Evolutionary conservation across 2,797 vertebrate genomes (phyloP).

Genomic region (Myotis pilosus): DNA sequence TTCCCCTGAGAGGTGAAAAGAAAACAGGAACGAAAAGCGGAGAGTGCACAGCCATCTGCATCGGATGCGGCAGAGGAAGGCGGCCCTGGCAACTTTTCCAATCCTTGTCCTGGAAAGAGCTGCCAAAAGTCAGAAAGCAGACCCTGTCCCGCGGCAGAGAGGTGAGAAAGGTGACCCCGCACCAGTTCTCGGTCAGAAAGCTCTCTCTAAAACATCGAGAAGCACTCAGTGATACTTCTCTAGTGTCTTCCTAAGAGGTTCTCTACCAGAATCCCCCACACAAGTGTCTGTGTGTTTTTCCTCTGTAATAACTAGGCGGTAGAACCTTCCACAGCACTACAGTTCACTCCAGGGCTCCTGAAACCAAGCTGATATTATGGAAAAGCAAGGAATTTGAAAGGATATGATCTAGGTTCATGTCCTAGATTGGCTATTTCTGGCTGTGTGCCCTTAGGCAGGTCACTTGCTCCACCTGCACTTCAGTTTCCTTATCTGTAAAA

Average conservation of each 20-base stretch:
- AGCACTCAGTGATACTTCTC: background rate
- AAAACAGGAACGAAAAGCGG: constrained; percentile 72
- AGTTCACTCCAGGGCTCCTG: background rate
- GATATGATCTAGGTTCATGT: background rate
- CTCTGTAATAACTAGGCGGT: background rate
- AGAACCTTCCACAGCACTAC: background rate
- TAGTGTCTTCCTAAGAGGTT: background rate
- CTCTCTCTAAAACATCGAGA: background rate
- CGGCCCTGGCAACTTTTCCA: constrained; percentile 53
- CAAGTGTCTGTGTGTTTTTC: background rate
- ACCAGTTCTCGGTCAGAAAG: constrained; percentile 54
- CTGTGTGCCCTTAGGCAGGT: background rate
- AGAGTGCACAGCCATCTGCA: constrained; percentile 61
- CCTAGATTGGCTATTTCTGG: background rate
- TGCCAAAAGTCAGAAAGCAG: constrained; percentile 38
- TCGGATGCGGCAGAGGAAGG: constrained; percentile 30
- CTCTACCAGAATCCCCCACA: background rate
- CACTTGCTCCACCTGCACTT: background rate
- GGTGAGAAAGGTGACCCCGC: background rate
- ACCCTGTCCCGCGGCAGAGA: background rate
- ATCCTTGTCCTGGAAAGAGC: background rate
- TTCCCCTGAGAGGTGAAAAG: constrained; percentile 76
- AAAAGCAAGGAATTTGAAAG: background rate
- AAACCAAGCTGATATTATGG: background rate
- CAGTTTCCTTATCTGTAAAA: background rate